Conservation (phyloP, 2,113 vertebrate species). For the Capricornis sumatraensis region DNA sequence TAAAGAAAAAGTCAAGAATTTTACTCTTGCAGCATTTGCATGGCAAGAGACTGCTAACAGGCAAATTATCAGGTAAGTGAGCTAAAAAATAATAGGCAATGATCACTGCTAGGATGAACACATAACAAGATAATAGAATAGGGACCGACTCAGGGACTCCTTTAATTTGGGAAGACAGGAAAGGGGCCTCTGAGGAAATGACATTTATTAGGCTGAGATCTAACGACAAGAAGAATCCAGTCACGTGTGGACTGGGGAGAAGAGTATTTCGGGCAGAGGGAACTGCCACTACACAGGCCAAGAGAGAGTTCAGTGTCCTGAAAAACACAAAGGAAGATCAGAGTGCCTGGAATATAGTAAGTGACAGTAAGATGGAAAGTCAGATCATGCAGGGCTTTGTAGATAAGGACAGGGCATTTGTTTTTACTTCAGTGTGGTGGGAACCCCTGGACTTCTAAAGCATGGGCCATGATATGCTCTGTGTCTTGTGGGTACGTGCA, state of each 20-base stretch:
- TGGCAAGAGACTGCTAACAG: background rate
- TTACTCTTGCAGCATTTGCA: background rate
- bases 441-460: background rate
- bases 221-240: background rate
- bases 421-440: background rate
- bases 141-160: background rate
- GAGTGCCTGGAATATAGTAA: background rate
- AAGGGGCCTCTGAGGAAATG: background rate
- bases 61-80: background rate
- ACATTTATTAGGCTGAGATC: slow-evolving; percentile 19
- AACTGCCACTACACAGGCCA: background rate
- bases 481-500: background rate
- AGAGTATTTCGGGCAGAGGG: background rate
- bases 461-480: background rate
- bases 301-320: background rate
- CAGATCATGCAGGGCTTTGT: background rate
- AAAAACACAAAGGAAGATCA: background rate
- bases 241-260: background rate
- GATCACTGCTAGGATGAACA: background rate
- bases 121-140: background rate
- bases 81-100: background rate
- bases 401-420: background rate
- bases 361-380: too few relatives aligned
- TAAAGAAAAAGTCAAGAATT: background rate
- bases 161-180: background rate